Base-by-base conservation (phyloP, 37 sponge, comb jelly and placozoan species). In the Crambe crambe region DNA sequence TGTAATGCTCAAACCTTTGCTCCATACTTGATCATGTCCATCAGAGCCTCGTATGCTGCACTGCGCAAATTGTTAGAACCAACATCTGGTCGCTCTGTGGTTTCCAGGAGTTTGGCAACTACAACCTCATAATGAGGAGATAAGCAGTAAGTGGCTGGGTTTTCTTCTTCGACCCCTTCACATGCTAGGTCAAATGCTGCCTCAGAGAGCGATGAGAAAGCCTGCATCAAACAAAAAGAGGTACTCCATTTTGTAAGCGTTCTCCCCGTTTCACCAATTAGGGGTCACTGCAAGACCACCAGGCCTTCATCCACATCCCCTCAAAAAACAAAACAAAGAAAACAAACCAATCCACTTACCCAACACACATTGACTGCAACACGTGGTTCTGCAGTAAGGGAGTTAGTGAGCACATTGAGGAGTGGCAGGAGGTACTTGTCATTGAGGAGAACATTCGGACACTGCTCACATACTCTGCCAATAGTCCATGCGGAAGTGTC, bases 401-500 rank as follows among this genome's bases (percentile, higher is more conserved):
- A 89, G 15, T 25, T 57, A 37, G 79, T 79, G 37, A 99, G 74
- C 1, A 82, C 84, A n/a, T 79, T 70, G 5, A 99, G 76, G 8
- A 99, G 89, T 23, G 69, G 74, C 6, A 71, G n/a, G 26, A 94
- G 73, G 42, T 68, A 69, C 31, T 76, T 37, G 2, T 86, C 85
- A 23, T 82, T 66, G 21, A 99, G 73, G 6, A 89, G 93, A 61
- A 77, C 89, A 15, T 83, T 74, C 15, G 97, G 99, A 27, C 91
- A 38, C 1, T 89, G 82, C 63, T 96, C 97, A 58, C 99, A 96
- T 43, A 99, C 92, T 29, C 97, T 47, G 2, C 99, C 95, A 42
- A 99, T 56, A 40, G 97, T 91, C 99, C 99, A 99, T 20, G 97
- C 99, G 21, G 88, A 93, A n/a, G 95, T 85, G 83, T 99, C 99